Evolutionary conservation across 2,888 invertebrate genomes (phyloP).

Genomic region (Melikaiella ostensackeni): DNA sequence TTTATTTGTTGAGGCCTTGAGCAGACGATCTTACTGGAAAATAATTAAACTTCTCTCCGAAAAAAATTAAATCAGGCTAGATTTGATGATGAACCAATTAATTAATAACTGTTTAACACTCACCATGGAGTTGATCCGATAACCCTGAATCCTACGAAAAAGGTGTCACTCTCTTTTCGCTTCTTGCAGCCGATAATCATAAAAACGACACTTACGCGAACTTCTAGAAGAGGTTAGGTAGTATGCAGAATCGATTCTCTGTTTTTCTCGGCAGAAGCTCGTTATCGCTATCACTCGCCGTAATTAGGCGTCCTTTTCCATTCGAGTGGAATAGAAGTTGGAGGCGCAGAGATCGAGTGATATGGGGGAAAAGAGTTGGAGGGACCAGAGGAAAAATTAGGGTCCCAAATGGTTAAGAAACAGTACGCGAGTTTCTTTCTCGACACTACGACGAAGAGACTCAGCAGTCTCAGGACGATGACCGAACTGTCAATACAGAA

Average conservation of each 20-base stretch:
- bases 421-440: neutral
- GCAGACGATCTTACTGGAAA: too few relatives aligned
- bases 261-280: conserved; percentile 5
- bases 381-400: neutral
- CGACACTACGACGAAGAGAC: neutral
- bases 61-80: too few relatives aligned
- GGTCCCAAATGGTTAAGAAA: conserved; percentile 4
- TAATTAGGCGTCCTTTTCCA: conserved; percentile 34
- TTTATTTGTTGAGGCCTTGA: too few relatives aligned
- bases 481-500: conserved; percentile 20
- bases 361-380: neutral
- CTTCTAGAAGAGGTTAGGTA: neutral
- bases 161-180: conserved; percentile 16
- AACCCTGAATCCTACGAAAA: neutral
- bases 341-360: conserved; percentile 5
- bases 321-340: conserved; percentile 7
- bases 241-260: conserved; percentile 19
- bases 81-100: neutral
- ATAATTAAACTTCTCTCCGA: too few relatives aligned
- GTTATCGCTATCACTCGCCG: conserved; percentile 30
- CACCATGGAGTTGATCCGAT: conserved; percentile 15
- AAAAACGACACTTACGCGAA: conserved; percentile 23
- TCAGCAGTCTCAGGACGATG: neutral
- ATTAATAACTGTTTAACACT: neutral
- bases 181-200: neutral